Conservation (phyloP, 2,113 vertebrate species). For the Sisor rabdophorus region DNA sequence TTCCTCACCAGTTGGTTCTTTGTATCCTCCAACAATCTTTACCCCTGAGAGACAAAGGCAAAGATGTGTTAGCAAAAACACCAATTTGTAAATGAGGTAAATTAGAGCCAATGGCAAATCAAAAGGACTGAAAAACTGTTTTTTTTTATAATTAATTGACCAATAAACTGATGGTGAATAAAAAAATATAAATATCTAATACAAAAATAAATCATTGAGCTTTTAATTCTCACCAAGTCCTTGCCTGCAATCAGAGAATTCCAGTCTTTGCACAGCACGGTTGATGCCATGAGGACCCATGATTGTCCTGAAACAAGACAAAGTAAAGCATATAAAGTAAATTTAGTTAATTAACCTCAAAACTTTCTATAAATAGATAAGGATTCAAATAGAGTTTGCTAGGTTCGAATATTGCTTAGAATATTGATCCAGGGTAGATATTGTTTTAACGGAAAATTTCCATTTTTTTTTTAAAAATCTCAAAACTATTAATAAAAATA, state of each 20-base stretch:
- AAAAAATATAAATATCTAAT: too few species aligned
- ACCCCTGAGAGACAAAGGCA: conserved; percentile 65
- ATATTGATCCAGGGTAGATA: background rate
- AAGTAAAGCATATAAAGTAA: background rate
- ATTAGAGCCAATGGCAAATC: background rate
- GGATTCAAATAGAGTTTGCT: background rate
- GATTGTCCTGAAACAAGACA: conserved; percentile 71
- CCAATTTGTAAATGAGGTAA: background rate
- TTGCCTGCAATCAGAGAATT: conserved; percentile 77
- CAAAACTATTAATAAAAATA: conserved; percentile 23
- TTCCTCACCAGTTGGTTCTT: conserved; percentile 75
- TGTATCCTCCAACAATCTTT: conserved; percentile 81
- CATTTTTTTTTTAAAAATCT: background rate
- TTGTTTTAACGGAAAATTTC: too few species aligned
- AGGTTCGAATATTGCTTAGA: background rate
- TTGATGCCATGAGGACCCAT: conserved; percentile 82
- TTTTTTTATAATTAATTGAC: background rate
- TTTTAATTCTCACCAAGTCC: conserved; percentile 75
- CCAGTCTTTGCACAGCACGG: conserved; percentile 74
- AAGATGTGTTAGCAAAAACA: background rate
- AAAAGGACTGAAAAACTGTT: background rate
- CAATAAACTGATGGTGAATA: background rate
- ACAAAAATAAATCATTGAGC: background rate
- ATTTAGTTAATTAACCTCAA: background rate
- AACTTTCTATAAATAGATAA: background rate